A percentile compares a stretch with the other conserved stretches of the same genome.
These are phyloP conservation scores for Philotrypesis tridentata DNA, from an alignment of 1,140 invertebrate species.

Conservation along the genomic window DNA sequence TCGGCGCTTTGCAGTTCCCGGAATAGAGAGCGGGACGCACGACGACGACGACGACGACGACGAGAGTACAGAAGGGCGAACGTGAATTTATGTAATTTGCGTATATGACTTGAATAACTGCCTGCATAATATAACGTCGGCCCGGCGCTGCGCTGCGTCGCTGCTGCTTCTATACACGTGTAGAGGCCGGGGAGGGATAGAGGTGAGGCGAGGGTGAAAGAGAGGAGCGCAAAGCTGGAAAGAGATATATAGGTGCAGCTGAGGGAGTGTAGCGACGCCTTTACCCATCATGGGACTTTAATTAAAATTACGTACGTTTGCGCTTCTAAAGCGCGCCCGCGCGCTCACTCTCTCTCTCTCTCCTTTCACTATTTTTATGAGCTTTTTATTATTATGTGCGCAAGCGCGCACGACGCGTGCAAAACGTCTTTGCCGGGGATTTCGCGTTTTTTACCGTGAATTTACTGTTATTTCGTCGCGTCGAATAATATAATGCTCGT, in stretches of 20 bases:
- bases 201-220: constrained; percentile 53
- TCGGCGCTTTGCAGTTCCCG: too few species aligned
- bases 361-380: constrained; percentile 70
- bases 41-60: background rate
- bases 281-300: constrained; percentile 66
- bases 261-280: constrained; percentile 61
- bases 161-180: too few species aligned
- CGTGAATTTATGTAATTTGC: constrained; percentile 68
- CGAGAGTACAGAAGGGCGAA: background rate
- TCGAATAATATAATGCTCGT: too few species aligned
- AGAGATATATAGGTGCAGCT: constrained; percentile 47
- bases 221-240: constrained; percentile 35
- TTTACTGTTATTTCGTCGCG: too few species aligned
- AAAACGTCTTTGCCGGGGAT: background rate
- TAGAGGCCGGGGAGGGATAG: too few species aligned
- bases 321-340: constrained; percentile 59
- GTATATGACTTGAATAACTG: constrained; percentile 70
- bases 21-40: background rate
- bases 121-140: constrained; percentile 64
- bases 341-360: constrained; percentile 46
- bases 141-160: constrained; percentile 5
- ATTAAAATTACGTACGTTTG: constrained; percentile 73
- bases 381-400: constrained; percentile 69
- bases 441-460: too few species aligned
- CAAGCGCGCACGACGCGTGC: constrained; percentile 43